Evolutionary conservation across 2,797 vertebrate species (phyloP).

Genomic region (Menidia menidia): DNA sequence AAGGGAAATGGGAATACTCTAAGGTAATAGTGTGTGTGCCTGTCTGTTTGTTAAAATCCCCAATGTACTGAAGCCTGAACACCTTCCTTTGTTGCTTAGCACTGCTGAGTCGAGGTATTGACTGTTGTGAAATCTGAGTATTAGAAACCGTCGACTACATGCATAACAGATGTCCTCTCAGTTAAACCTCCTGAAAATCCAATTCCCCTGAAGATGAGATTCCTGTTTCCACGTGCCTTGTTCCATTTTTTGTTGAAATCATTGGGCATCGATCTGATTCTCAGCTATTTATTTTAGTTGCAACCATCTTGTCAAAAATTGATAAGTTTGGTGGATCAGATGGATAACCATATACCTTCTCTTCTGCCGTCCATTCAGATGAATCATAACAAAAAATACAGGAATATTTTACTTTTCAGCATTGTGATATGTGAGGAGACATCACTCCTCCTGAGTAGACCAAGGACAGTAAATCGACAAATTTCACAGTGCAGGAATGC

Average conservation of each 20-base stretch:
- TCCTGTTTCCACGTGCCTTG: constrained; percentile 52
- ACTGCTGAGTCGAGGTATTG: constrained; percentile 48
- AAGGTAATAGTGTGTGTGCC: constrained; percentile 24
- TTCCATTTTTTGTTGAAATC: constrained; percentile 72
- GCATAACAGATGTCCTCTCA: constrained; percentile 54
- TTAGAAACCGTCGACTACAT: constrained; percentile 45
- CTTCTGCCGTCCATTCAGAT: not conserved
- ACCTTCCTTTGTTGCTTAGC: constrained; percentile 12
- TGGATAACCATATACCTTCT: constrained; percentile 62
- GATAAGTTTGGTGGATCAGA: constrained; percentile 71
- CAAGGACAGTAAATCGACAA: not conserved
- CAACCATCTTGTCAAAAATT: constrained; percentile 62
- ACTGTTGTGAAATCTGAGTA: constrained; percentile 51
- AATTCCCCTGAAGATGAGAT: constrained; percentile 77
- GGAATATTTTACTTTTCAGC: constrained; percentile 5
- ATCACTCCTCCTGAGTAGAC: not conserved
- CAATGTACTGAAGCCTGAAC: constrained; percentile 13
- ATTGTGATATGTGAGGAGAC: not conserved
- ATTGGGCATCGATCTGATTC: constrained; percentile 75
- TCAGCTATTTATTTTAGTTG: constrained; percentile 79
- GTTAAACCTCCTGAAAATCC: constrained; percentile 80
- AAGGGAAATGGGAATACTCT: constrained; percentile 49
- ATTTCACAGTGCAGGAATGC: not conserved
- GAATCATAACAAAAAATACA: constrained; percentile 3
- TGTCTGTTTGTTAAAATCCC: constrained; percentile 29